Evolutionary conservation across 2,888 invertebrate genomes (phyloP).

Genomic region (Carabus problematicus): DNA sequence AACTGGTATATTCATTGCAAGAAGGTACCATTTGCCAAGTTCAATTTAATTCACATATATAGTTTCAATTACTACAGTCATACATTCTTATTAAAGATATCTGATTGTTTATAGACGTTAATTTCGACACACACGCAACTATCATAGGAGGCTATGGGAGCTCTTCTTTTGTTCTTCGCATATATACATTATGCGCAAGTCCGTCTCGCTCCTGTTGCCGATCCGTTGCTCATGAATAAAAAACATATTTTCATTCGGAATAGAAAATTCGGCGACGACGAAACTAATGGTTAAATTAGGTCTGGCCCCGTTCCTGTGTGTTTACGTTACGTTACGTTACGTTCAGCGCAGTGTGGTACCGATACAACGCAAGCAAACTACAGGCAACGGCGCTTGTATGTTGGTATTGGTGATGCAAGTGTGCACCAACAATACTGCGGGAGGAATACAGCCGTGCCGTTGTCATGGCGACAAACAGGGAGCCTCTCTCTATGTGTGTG

Average conservation of each 20-base stretch:
- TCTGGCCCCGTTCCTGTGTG: background rate
- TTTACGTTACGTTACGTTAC: background rate
- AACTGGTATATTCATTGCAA: too few relatives aligned
- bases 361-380: background rate
- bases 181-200: too few relatives aligned
- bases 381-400: background rate
- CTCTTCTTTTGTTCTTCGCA: too few relatives aligned
- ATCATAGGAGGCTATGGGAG: background rate
- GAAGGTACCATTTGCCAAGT: too few relatives aligned
- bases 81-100: background rate
- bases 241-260: conserved; percentile 32
- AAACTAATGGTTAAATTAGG: conserved; percentile 1
- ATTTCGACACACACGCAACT: background rate
- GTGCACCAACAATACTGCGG: conserved; percentile 15
- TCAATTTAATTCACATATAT: background rate
- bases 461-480: conserved; percentile 35
- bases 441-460: conserved; percentile 34
- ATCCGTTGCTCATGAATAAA: conserved; percentile 32
- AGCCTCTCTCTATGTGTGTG: conserved; percentile 18
- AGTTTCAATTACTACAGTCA: background rate
- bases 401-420: background rate
- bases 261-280: background rate
- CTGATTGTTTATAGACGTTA: background rate
- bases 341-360: background rate
- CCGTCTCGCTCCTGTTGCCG: too few relatives aligned